These are phyloP conservation scores for Circaetus gallicus DNA, from an alignment of 2,113 vertebrate genomes.

Conservation along the genomic window DNA sequence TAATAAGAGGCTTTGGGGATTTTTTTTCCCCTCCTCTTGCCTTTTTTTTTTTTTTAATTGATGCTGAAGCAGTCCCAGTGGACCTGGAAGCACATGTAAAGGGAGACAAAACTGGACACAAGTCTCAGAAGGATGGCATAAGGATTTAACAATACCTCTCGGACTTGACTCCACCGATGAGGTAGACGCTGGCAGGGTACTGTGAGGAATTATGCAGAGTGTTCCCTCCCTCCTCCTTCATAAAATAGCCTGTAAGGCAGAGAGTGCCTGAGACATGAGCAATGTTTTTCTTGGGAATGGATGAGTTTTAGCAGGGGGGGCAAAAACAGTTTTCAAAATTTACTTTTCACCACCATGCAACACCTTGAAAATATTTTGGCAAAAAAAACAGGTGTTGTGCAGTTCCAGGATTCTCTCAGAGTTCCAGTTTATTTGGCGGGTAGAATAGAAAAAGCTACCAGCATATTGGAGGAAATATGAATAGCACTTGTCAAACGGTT, in stretches of 20 bases:
- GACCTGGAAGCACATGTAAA: background rate
- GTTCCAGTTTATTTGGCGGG: background rate
- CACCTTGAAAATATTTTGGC: slow-evolving; percentile 52
- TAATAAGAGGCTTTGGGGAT: background rate
- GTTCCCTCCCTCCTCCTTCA: background rate
- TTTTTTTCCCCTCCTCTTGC: background rate
- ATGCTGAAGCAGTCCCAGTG: background rate
- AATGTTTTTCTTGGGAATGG: slow-evolving; percentile 44
- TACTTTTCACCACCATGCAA: slow-evolving; percentile 19
- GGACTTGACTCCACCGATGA: slow-evolving; percentile 1
- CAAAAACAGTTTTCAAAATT: slow-evolving; percentile 28
- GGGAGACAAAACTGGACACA: background rate
- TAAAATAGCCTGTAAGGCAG: slow-evolving; percentile 6
- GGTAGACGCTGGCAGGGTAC: slow-evolving; percentile 8
- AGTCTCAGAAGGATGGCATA: slow-evolving; percentile 6
- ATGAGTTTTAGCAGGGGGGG: background rate
- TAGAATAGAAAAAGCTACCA: slow-evolving; percentile 10
- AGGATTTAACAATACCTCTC: slow-evolving; percentile 9
- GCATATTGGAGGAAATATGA: background rate
- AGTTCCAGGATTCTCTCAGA: slow-evolving; percentile 43
- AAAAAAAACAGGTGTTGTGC: background rate
- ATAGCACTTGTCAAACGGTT: background rate
- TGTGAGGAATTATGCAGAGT: background rate
- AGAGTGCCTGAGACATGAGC: slow-evolving; percentile 38
- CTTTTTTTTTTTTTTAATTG: background rate